phyloP scores from a whole-genome alignment of 2,113 vertebrate species.

The Delphinapterus leucas region DNA sequence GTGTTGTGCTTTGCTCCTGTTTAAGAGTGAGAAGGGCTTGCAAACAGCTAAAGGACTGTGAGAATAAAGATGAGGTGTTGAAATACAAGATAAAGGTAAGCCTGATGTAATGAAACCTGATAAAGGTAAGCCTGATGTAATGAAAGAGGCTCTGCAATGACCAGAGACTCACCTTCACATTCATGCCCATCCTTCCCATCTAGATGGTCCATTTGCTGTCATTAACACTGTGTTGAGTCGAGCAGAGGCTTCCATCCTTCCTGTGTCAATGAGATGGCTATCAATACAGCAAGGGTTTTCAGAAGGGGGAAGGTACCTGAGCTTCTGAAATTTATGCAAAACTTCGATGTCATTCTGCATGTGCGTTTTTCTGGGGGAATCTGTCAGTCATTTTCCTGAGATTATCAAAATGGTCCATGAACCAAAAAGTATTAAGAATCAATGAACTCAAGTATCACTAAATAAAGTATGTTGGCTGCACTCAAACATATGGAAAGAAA shows the following conservation, averaged over 20 bases:
- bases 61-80: slow-evolving; percentile 67
- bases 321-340: neutral
- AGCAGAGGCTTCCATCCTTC: slow-evolving; percentile 51
- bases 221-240: slow-evolving; percentile 32
- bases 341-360: neutral
- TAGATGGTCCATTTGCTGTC: slow-evolving; percentile 62
- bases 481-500: slow-evolving; percentile 53
- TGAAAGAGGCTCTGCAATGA: slow-evolving; percentile 60
- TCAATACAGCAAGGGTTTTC: neutral
- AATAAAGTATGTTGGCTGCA: slow-evolving; percentile 69
- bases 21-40: slow-evolving; percentile 59
- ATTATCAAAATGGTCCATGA: neutral
- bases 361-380: neutral
- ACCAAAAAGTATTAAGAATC: neutral
- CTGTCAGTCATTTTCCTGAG: neutral
- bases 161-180: slow-evolving; percentile 51
- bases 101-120: slow-evolving; percentile 63
- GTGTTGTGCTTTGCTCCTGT: slow-evolving; percentile 50
- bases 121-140: slow-evolving; percentile 63
- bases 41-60: slow-evolving; percentile 65
- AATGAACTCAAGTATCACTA: slow-evolving; percentile 15
- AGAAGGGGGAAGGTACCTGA: neutral
- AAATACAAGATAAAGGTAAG: slow-evolving; percentile 65
- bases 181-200: slow-evolving; percentile 22
- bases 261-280: slow-evolving; percentile 58